These are phyloP conservation scores for Diglossa brunneiventris DNA, from an alignment of 2,113 vertebrate species.

Conservation along the genomic window DNA sequence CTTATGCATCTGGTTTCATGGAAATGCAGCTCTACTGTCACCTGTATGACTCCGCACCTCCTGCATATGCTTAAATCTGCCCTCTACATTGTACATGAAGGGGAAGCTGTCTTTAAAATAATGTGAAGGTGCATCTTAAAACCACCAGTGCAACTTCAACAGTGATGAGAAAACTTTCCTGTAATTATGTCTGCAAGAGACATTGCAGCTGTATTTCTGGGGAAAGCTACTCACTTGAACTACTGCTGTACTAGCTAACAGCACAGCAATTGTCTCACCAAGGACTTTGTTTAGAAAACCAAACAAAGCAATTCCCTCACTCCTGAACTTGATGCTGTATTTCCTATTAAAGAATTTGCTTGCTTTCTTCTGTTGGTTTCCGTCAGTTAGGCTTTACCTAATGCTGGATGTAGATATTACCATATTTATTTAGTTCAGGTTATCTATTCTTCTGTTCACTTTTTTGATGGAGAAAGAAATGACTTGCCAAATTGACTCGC, in stretches of 20 bases:
- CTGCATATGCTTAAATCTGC: background rate
- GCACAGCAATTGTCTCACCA: background rate
- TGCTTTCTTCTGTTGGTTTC: background rate
- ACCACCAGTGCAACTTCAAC: background rate
- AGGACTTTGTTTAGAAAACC: background rate
- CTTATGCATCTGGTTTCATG: background rate
- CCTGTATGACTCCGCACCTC: background rate
- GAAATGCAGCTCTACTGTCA: background rate
- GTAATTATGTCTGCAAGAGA: background rate
- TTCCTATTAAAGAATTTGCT: background rate
- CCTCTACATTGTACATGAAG: fast-evolving
- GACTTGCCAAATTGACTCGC: background rate
- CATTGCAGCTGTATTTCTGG: background rate
- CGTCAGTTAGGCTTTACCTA: background rate
- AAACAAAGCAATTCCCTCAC: background rate
- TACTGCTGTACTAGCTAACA: background rate
- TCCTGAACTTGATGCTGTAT: background rate
- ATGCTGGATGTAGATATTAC: background rate
- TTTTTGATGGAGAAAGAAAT: background rate
- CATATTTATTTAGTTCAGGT: background rate
- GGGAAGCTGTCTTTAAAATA: background rate
- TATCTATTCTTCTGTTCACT: background rate
- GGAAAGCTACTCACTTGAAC: background rate
- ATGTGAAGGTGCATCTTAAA: background rate
- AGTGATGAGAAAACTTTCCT: background rate